These are phyloP conservation scores for Caenorhabditis sinica DNA, from an alignment of 2,888 invertebrate genomes.

Conservation along the genomic window DNA sequence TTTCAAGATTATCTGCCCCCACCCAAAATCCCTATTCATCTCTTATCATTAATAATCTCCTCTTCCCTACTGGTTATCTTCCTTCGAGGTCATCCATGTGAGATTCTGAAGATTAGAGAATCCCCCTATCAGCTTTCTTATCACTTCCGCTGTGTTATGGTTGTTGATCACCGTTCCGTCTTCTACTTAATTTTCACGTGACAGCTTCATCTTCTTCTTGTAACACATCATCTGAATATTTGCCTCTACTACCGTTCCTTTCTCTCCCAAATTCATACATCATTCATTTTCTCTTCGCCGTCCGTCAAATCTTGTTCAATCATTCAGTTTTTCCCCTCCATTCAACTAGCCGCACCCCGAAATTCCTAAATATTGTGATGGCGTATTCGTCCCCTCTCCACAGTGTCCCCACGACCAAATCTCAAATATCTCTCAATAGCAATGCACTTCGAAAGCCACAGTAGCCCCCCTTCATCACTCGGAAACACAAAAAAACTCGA, in stretches of 20 bases:
- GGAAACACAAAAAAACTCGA: conserved; percentile 34
- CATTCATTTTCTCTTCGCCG: neutral
- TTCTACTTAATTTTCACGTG: conserved; percentile 34
- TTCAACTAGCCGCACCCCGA: conserved; percentile 27
- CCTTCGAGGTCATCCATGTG: conserved; percentile 33
- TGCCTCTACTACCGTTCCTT: conserved; percentile 9
- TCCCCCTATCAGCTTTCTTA: neutral
- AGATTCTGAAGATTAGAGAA: too few relatives aligned
- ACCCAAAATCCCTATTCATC: neutral
- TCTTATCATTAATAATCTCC: conserved; percentile 28
- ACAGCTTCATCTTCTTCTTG: conserved; percentile 18
- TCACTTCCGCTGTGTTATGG: conserved; percentile 48
- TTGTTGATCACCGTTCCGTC: conserved; percentile 25
- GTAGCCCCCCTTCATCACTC: neutral
- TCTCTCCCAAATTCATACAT: neutral
- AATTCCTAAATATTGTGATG: conserved; percentile 46
- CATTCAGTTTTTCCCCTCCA: neutral
- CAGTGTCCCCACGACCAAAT: conserved; percentile 24
- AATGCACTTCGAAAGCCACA: conserved; percentile 56
- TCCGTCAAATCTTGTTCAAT: conserved; percentile 37
- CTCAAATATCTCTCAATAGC: conserved; percentile 42
- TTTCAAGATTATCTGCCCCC: conserved; percentile 22
- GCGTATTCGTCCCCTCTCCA: neutral
- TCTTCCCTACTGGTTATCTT: conserved; percentile 20
- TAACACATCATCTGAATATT: neutral